Evolutionary conservation across 1,140 invertebrate species (phyloP).

Genomic region (Leptopilina boulardi): DNA sequence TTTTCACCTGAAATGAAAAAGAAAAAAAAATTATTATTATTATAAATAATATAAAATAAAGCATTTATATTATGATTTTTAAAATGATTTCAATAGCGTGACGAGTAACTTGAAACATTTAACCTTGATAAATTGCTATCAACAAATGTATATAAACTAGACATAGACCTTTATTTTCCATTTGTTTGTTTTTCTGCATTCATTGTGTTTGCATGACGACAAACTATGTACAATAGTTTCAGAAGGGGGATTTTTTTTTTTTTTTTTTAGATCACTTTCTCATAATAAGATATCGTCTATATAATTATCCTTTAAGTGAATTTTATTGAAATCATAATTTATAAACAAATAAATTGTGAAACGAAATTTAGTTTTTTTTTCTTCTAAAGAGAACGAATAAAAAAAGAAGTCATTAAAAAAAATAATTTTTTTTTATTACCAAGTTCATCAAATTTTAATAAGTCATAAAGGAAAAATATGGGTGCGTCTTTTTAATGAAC

Average conservation of each 20-base stretch:
- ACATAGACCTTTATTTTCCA: background rate
- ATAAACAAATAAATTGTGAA: too few relatives aligned
- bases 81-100: background rate
- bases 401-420: too few relatives aligned
- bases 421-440: background rate
- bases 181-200: constrained; percentile 21
- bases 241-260: background rate
- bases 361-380: too few relatives aligned
- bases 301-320: too few relatives aligned
- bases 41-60: constrained; percentile 3
- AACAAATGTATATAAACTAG: constrained; percentile 8
- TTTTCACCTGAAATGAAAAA: background rate
- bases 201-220: constrained; percentile 4
- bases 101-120: background rate
- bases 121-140: constrained; percentile 2
- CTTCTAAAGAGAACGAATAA: too few relatives aligned
- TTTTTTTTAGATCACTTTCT: background rate
- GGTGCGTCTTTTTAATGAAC: background rate
- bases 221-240: background rate
- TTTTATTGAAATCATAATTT: too few relatives aligned
- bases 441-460: background rate
- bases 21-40: background rate
- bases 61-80: constrained; percentile 7
- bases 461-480: background rate
- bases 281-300: background rate